A percentile compares a stretch with the other conserved stretches of the same genome.
Evolutionary conservation across 2,888 invertebrate species (phyloP).

Genomic region (Drymonia ruficornis): DNA sequence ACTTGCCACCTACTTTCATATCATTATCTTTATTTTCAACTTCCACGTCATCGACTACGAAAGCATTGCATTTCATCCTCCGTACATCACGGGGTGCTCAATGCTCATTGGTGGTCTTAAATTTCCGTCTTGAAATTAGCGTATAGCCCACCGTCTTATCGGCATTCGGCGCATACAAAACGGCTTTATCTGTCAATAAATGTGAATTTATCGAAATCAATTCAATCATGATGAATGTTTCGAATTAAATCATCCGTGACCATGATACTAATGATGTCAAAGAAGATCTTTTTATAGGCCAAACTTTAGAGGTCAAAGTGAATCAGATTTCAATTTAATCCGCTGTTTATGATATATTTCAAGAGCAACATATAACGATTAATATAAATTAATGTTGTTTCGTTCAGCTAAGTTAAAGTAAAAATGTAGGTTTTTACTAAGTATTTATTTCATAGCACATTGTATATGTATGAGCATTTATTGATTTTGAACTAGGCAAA

Average conservation of each 20-base stretch:
- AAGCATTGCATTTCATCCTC: no score
- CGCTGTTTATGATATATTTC: background rate
- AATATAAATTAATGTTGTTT: background rate
- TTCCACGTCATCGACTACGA: no score
- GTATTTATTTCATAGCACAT: no score
- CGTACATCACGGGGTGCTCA: no score
- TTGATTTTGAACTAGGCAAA: no score
- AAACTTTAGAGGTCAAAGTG: slow-evolving; percentile 9
- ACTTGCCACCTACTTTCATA: no score
- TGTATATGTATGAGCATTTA: no score
- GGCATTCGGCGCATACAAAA: background rate
- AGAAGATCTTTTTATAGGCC: slow-evolving; percentile 14
- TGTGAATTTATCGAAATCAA: background rate
- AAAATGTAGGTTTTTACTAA: no score
- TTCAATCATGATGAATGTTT: slow-evolving; percentile 1
- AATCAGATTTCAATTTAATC: slow-evolving; percentile 6
- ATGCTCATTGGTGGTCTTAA: no score
- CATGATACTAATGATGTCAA: slow-evolving; percentile 10
- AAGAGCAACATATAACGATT: background rate
- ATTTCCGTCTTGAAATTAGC: no score
- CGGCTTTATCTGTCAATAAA: background rate
- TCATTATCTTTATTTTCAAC: no score
- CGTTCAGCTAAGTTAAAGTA: no score
- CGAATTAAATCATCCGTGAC: slow-evolving; percentile 9
- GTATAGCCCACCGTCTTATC: background rate